Conservation (phyloP, 2,113 vertebrate genomes). For the Cervus canadensis region DNA sequence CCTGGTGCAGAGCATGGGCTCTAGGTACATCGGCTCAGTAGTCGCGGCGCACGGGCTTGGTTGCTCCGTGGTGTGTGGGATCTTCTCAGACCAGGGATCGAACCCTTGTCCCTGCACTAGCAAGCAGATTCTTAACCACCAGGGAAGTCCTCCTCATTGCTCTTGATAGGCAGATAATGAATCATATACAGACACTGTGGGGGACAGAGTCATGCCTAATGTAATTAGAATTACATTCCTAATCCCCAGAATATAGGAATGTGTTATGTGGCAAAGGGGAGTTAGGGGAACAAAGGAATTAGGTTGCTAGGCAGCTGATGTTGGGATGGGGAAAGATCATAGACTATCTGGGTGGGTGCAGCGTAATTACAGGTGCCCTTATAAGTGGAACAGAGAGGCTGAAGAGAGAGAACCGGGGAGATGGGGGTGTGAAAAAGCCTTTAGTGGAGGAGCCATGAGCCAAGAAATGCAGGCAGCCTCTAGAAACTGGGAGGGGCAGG, state of each 20-base stretch:
- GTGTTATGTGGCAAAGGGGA: not conserved
- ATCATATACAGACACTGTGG: not conserved
- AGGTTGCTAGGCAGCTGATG: not conserved
- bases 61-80: not conserved
- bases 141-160: not conserved
- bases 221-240: not conserved
- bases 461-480: not conserved
- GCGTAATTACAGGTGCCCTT: not conserved
- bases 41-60: fast-evolving
- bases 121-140: not conserved
- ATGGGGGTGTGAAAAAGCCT: not conserved
- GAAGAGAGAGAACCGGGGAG: not conserved
- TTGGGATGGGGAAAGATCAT: not conserved
- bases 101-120: not conserved
- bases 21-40: not conserved
- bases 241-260: not conserved
- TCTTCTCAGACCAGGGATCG: not conserved
- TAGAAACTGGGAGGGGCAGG: not conserved
- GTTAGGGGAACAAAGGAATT: not conserved
- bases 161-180: not conserved
- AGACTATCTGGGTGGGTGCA: not conserved
- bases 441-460: not conserved
- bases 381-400: not conserved
- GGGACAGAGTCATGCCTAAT: not conserved
- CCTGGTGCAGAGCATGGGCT: not conserved